These are phyloP conservation scores for Campylomormyrus numenius DNA, from an alignment of 2,113 vertebrate genomes.

Conservation along the genomic window DNA sequence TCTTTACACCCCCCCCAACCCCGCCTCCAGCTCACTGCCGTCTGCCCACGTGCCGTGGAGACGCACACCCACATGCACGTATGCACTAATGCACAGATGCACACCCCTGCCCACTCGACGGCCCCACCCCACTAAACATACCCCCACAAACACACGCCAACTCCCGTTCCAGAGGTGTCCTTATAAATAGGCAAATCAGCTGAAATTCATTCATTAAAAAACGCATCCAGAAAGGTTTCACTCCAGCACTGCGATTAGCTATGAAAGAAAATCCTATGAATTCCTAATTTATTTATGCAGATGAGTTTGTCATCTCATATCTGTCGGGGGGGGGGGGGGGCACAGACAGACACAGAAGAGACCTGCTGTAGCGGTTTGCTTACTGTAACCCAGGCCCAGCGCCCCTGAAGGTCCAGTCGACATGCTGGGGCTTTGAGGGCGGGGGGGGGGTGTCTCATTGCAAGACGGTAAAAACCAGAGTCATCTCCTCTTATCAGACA, in stretches of 20 bases:
- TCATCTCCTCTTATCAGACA: neutral
- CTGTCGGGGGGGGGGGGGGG: slow-evolving; percentile 52
- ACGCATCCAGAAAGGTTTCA: slow-evolving; percentile 91
- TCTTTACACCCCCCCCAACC: slow-evolving; percentile 72
- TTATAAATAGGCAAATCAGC: slow-evolving; percentile 99
- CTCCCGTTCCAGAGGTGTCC: slow-evolving; percentile 97
- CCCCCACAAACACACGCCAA: slow-evolving; percentile 5
- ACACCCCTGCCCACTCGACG: slow-evolving; percentile 48
- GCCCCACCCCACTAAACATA: slow-evolving; percentile 41
- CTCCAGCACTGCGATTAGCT: slow-evolving; percentile 94
- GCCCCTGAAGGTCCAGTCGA: neutral
- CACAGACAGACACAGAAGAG: slow-evolving; percentile 7
- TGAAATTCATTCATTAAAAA: slow-evolving; percentile 99
- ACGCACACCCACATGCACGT: slow-evolving; percentile 30
- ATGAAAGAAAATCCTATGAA: slow-evolving; percentile 89
- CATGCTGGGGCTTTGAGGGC: neutral
- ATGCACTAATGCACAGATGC: slow-evolving; percentile 22
- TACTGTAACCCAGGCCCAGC: slow-evolving; percentile 4
- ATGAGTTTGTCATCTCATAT: slow-evolving; percentile 92
- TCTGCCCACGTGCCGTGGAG: slow-evolving; percentile 46
- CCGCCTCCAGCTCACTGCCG: slow-evolving; percentile 43
- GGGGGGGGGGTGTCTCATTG: neutral
- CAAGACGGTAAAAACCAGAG: neutral
- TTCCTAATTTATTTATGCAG: slow-evolving; percentile 99
- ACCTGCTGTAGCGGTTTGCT: slow-evolving; percentile 20